Evolutionary conservation across 2,113 vertebrate species (phyloP), one percentile per base, ranked within the genome.

Genomic region (Channa maculata): DNA sequence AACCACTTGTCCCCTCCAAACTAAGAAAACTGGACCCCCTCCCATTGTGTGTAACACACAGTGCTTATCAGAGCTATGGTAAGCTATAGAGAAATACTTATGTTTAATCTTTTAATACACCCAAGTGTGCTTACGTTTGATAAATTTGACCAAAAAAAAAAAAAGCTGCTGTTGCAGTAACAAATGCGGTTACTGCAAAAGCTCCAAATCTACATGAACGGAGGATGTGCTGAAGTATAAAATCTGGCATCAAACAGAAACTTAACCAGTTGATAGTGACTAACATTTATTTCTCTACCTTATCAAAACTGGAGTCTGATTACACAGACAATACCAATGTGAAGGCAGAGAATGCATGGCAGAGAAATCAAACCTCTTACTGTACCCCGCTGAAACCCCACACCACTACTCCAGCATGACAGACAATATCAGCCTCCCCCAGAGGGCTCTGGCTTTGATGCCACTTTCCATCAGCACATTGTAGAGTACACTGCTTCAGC

Each of bases 291-390:
- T 38, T 65, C 57, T 67, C 67, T n/a, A 14, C 48, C 50, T 24
- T 55, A 84, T 83, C 78, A 87, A 63, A 86, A 58, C 64, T 77
- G 11, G 82, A 65, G 36, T 89, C 81, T 81, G 74, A 85, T 89
- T 88, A 89, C 86, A 61, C 63, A 65, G 49, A 85, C 85, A 77
- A 86, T 55, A 69, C 38, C 82, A 80, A 77, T 63, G 74, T 87
- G 73, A 86, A 86, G 69, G 24, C 24, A 24, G 24, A 24, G 24
- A 24, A 24, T 24, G 24, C 83, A 77, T 71, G 69, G 77, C 71
- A 73, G 79, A 85, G 77, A 80, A 60, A 79, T 67, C 48, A 3
- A 72, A 73, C 75, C 84, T 78, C 61, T 55, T 62, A 8, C 75
- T 82, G 65, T 34, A 34, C 15, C 64, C 10, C 51, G 11, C 43